A percentile compares a stretch with the other conserved stretches of the same genome.
Conservation (phyloP, 2,888 invertebrate genomes). For the Pilophorus perplexus region DNA sequence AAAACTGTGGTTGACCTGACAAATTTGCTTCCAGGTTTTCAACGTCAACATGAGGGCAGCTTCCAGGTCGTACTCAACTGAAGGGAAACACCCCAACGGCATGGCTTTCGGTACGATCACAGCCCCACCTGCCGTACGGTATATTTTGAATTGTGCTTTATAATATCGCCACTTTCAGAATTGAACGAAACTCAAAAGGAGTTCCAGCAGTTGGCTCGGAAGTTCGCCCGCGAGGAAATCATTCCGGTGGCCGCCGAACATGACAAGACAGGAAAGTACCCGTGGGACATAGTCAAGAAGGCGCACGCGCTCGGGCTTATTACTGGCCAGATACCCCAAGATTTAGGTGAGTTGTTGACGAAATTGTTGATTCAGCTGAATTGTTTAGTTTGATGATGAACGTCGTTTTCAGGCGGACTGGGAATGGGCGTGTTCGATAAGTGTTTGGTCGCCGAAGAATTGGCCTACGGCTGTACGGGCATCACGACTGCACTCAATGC, state of each 20-base stretch:
- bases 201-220: slow-evolving; percentile 76
- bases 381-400: background rate
- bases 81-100: slow-evolving; percentile 42
- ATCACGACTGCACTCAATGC: slow-evolving; percentile 87
- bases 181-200: slow-evolving; percentile 72
- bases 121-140: background rate
- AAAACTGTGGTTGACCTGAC: too few relatives aligned
- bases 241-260: slow-evolving; percentile 84
- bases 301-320: slow-evolving; percentile 85
- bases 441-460: slow-evolving; percentile 81
- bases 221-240: slow-evolving; percentile 90
- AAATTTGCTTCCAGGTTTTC: slow-evolving; percentile 9
- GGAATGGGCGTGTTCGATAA: slow-evolving; percentile 71
- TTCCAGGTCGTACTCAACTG: slow-evolving; percentile 28
- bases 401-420: slow-evolving; percentile 70
- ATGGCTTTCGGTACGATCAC: slow-evolving; percentile 41
- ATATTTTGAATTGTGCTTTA: too few relatives aligned
- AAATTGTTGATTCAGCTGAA: too few relatives aligned
- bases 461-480: slow-evolving; percentile 91
- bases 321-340: slow-evolving; percentile 80
- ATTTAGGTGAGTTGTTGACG: slow-evolving; percentile 68
- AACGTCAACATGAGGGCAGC: slow-evolving; percentile 11
- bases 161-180: slow-evolving; percentile 54
- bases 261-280: slow-evolving; percentile 89
- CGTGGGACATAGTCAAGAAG: slow-evolving; percentile 92